Evolutionary conservation across 2,113 vertebrate genomes (phyloP).

Genomic region (Melierax canorus): DNA sequence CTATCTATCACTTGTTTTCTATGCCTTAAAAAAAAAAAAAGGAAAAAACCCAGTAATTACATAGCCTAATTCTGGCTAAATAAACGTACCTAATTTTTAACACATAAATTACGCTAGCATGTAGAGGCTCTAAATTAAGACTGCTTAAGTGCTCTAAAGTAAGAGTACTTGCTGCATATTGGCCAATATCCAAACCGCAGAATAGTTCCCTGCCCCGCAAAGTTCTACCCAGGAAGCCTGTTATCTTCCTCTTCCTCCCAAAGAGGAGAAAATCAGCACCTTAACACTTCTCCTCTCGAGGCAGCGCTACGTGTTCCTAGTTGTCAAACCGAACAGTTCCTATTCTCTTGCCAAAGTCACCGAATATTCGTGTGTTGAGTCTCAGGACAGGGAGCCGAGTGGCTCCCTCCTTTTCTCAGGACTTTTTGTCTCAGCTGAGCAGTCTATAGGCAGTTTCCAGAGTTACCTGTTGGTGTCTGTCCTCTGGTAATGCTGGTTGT

Average conservation of each 20-base stretch:
- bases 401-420: not conserved
- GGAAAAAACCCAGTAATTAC: not conserved
- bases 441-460: not conserved
- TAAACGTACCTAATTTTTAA: not conserved
- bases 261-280: not conserved
- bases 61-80: not conserved
- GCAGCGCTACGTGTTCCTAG: not conserved
- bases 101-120: not conserved
- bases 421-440: not conserved
- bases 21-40: not conserved
- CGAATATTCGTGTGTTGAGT: not conserved
- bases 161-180: not conserved
- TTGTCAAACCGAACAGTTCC: not conserved
- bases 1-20: not conserved
- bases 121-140: not conserved
- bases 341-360: not conserved
- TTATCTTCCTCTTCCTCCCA: not conserved
- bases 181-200: not conserved
- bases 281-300: not conserved
- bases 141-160: not conserved
- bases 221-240: not conserved
- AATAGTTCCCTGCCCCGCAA: not conserved
- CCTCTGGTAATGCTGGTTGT: not conserved
- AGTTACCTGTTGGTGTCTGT: not conserved
- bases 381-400: not conserved